Conservation (phyloP, 2,888 invertebrate species). For the Oscheius sp. region DNA sequence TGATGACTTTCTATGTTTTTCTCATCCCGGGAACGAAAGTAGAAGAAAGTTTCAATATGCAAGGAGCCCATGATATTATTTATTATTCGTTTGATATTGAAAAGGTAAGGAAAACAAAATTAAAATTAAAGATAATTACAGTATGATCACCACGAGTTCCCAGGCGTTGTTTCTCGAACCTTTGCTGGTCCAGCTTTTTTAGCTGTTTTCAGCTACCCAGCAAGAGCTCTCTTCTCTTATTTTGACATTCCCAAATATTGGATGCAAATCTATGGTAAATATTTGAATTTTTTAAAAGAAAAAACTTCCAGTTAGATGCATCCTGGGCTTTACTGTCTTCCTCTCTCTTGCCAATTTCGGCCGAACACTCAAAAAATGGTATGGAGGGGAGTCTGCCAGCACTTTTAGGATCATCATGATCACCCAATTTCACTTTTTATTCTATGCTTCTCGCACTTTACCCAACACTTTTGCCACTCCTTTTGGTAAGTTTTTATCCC, state of each 20-base stretch:
- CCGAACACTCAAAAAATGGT: conserved; percentile 80
- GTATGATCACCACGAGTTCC: conserved; percentile 98
- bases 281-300: neutral
- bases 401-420: conserved; percentile 77
- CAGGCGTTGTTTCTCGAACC: conserved; percentile 93
- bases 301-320: conserved; percentile 80
- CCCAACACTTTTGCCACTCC: conserved; percentile 94
- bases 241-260: conserved; percentile 57
- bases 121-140: conserved; percentile 73
- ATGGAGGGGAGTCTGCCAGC: conserved; percentile 80
- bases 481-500: conserved; percentile 78
- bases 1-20: conserved; percentile 54
- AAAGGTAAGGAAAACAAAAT: conserved; percentile 9
- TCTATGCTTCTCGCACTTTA: conserved; percentile 90
- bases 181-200: conserved; percentile 90
- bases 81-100: conserved; percentile 76
- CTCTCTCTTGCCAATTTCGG: conserved; percentile 80
- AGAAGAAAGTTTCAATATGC: conserved; percentile 98
- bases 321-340: conserved; percentile 82
- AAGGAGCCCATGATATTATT: conserved; percentile 95
- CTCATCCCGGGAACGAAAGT: conserved; percentile 77
- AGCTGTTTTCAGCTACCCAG: conserved; percentile 67
- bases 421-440: conserved; percentile 97
- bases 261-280: conserved; percentile 55
- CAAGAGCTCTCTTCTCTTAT: conserved; percentile 40